A percentile compares a stretch with the other conserved stretches of the same genome.
phyloP scores from a whole-genome alignment of 2,888 invertebrate genomes.

The Eumacrocentrus americanus region DNA sequence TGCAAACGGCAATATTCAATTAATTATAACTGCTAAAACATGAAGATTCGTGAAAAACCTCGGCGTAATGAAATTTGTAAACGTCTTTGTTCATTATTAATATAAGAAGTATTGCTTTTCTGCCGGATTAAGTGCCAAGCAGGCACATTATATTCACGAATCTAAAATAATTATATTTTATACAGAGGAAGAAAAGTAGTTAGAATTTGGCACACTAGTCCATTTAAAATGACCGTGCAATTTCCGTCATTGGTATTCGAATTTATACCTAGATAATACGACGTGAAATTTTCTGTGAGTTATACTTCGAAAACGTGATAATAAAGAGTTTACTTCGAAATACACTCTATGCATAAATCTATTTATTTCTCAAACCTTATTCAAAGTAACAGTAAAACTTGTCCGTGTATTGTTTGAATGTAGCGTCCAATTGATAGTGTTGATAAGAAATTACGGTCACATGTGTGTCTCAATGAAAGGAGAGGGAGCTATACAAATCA shows the following conservation, averaged over 20 bases:
- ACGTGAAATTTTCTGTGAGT: slow-evolving; percentile 2
- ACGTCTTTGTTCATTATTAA: not conserved
- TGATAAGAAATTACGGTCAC: too few species aligned
- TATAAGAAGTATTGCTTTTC: not conserved
- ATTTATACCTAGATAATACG: not conserved
- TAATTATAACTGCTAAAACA: not conserved
- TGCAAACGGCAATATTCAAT: slow-evolving; percentile 2
- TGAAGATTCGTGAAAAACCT: not conserved
- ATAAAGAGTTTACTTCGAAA: slow-evolving; percentile 20
- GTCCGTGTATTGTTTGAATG: not conserved
- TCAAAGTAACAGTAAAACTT: not conserved
- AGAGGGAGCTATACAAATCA: not conserved
- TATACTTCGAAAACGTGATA: slow-evolving; percentile 25
- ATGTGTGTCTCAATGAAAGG: too few species aligned
- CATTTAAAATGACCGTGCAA: not conserved
- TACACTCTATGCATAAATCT: not conserved
- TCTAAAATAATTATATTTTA: slow-evolving; percentile 16
- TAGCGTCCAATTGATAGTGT: too few species aligned
- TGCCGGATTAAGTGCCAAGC: not conserved
- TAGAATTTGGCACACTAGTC: slow-evolving; percentile 13
- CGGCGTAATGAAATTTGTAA: not conserved
- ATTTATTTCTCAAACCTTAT: not conserved
- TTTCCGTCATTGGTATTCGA: not conserved
- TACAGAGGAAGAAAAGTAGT: not conserved
- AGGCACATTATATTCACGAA: not conserved